A percentile compares a stretch with the other conserved stretches of the same genome.
These are phyloP conservation scores for Apoderus coryli DNA, from an alignment of 2,888 invertebrate species.

Conservation along the genomic window DNA sequence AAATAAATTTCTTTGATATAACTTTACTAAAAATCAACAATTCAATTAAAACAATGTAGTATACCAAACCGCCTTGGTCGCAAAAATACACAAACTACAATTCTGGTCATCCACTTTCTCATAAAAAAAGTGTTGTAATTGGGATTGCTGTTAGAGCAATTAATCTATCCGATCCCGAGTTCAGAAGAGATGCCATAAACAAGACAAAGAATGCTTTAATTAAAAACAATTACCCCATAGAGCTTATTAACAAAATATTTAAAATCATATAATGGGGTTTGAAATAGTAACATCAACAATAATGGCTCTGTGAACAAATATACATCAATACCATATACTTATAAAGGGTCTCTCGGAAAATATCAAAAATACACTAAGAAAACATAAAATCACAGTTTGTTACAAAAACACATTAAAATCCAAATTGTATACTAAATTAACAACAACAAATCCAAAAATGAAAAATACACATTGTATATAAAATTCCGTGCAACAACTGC, in stretches of 20 bases:
- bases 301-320: no score
- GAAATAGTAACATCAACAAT: no score
- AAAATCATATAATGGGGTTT: background rate
- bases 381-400: no score
- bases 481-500: no score
- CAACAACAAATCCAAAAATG: no score
- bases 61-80: conserved; percentile 5
- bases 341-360: no score
- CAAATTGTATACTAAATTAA: no score
- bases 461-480: no score
- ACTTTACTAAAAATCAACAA: background rate
- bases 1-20: no score
- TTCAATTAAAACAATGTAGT: conserved; percentile 4
- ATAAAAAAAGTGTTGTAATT: conserved; percentile 6
- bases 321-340: no score
- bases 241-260: conserved; percentile 2
- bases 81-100: conserved; percentile 4
- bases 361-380: no score
- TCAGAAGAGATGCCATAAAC: background rate
- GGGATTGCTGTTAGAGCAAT: conserved; percentile 5
- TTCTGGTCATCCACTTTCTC: conserved; percentile 1
- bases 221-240: conserved; percentile 4
- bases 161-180: conserved; percentile 1
- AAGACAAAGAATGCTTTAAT: conserved; percentile 3
- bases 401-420: no score